Base-by-base conservation (phyloP, 2,797 vertebrate genomes). In the Tiaroga cobitis region DNA sequence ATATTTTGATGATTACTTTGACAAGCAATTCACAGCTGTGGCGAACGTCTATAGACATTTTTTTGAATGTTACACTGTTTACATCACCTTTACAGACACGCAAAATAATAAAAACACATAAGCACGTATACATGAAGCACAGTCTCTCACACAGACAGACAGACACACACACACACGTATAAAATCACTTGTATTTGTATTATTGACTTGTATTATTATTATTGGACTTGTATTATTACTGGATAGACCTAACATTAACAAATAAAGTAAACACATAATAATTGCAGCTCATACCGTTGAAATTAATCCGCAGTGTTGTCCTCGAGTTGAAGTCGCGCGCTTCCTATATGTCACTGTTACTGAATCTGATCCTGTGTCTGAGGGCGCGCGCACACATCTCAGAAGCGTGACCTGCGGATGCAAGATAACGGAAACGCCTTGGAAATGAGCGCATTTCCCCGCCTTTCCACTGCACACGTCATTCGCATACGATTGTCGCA, bases 391-490 rank as follows among this genome's bases (percentile, higher is more conserved):
- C n/a, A 56, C 72, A 59, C 51, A 37, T 24, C 34, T 41, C 24
- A 24, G 74, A 15, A 29, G 4, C 49, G 34, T 43, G 46, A 69
- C 8, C 24, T 32, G 81, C 39, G 6, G 2, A 15, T 15, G 54
- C 43, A 68, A 32, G n/a, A 77, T 32, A 51, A 75, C 21, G 59
- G 69, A 63, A 75, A 65, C 59, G 70, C 65, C 63, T 81, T 56
- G 43, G 79, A 51, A 81, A 81, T 67, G 29, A 67, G 19, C 49
- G 21, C 81, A 26, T 49, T 65, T 74, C 54, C 81, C 13, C 68
- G 15, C 15, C 46, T 49, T 49, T 49, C 46, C 46, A 49, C 46
- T 16, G 15, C 46, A 49, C 15, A 49, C 46, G 46, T 49, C 46
- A 49, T 16, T 49, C 46, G 46, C 46, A 49, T 16, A 5, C 46